phyloP scores from a whole-genome alignment of 2,888 invertebrate genomes.

The Sesamia inferens region DNA sequence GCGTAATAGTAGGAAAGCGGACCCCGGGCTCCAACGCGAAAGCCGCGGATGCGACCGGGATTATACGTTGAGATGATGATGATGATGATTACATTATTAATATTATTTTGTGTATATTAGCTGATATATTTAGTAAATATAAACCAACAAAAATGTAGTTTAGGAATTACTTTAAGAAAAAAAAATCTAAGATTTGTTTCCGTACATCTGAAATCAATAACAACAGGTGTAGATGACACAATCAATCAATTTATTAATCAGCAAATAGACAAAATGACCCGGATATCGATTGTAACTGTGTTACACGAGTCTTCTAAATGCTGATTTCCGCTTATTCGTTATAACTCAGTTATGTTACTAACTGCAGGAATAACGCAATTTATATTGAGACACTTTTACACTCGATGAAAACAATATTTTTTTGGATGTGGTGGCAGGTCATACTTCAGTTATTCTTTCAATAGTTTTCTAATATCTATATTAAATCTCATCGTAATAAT shows the following conservation, averaged over 20 bases:
- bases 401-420: neutral
- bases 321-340: constrained; percentile 33
- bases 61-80: too few species aligned
- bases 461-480: neutral
- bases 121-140: neutral
- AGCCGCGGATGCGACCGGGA: too few species aligned
- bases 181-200: neutral
- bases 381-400: constrained; percentile 21
- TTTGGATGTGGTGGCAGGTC: neutral
- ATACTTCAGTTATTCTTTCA: neutral
- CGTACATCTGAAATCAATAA: neutral
- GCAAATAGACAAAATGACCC: constrained; percentile 53
- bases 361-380: constrained; percentile 7
- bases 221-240: constrained; percentile 37
- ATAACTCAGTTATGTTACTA: constrained; percentile 29
- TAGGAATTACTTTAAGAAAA: neutral
- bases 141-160: neutral
- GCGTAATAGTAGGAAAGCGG: too few species aligned
- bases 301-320: constrained; percentile 56
- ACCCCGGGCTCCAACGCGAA: too few species aligned
- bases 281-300: constrained; percentile 59
- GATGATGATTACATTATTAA: too few species aligned
- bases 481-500: neutral
- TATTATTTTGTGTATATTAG: neutral
- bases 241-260: constrained; percentile 47